Evolutionary conservation across 2,797 vertebrate genomes (phyloP), one percentile per base, ranked within the genome.

Genomic region (Brotogeris chrysoptera): DNA sequence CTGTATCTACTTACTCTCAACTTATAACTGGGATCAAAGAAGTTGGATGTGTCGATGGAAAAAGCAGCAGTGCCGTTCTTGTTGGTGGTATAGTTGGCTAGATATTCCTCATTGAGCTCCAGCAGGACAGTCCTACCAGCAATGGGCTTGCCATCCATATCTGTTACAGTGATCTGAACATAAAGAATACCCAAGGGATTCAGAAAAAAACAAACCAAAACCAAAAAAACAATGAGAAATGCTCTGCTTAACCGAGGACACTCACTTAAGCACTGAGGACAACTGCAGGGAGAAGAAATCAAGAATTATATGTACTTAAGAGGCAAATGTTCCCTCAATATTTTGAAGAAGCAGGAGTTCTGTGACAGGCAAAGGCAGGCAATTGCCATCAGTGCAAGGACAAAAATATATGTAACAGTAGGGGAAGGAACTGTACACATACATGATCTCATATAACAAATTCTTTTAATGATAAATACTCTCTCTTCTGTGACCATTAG

Each of bases 101-200:
- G 71, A 9, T 90, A 27, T 4, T 34, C 6, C 8, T 63, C 63
- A 9, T 65, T 85, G 41, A 99, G 41, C 36, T 98, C 92, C 65
- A 99, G 97, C 1, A 77, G 9, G 39, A 98, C 93, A 30, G 92
- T 92, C 32, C 92, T 90, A 36, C 60, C 15, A 10, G 92, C 65
- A 28, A 98, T 32, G 8, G 98, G 97, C 61, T 90, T 80, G 30
- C 71, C 93, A 20, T 98, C 69, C 32, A 82, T 16, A 55, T 96
- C 94, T 3, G 73, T 93, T 86, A 98, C 50, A 92, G 97, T 92
- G 34, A 99, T 90, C 98, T 99, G 93, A 39, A 84, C 30, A 93
- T 13, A 80, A 59, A 8, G 10, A 41, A 70, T 15, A 71, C 13
- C 8, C 65, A 79, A 72, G 30, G 9, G 20, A 79, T 79, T 93